Percentiles rank a stretch among this genome's conserved stretches.
phyloP scores from a whole-genome alignment of 1,140 invertebrate species.

The Mizuhopecten yessoensis region DNA sequence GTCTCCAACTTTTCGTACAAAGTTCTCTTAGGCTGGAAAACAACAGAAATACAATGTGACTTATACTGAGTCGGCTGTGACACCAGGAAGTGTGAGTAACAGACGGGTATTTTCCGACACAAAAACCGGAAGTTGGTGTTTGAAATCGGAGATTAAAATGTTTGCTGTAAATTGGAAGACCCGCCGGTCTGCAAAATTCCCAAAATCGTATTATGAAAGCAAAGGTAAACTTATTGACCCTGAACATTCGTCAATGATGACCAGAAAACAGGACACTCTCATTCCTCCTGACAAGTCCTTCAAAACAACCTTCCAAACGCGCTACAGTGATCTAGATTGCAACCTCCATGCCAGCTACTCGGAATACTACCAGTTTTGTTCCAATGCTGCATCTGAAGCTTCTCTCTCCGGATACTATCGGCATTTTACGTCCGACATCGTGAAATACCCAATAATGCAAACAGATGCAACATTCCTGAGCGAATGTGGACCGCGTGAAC shows the following conservation, averaged over 20 bases:
- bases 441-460: not conserved
- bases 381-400: not conserved
- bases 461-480: not conserved
- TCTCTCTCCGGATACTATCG: constrained; percentile 19
- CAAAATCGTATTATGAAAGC: not conserved
- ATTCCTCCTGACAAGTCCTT: not conserved
- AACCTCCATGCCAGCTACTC: not conserved
- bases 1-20: not conserved
- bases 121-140: not conserved
- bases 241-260: not conserved
- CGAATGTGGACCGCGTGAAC: not conserved
- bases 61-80: not conserved
- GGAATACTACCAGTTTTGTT: constrained; percentile 24
- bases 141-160: not conserved
- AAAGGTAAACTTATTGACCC: not conserved
- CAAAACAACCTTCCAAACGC: not conserved
- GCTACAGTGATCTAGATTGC: not conserved
- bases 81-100: not conserved
- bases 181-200: not conserved
- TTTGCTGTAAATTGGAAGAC: not conserved
- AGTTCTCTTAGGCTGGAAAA: not conserved
- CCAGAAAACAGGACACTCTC: not conserved
- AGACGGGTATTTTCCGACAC: not conserved
- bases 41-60: not conserved
- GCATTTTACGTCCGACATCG: not conserved